phyloP scores from a whole-genome alignment of 2,797 vertebrate genomes.

The Clarias pachynema region DNA sequence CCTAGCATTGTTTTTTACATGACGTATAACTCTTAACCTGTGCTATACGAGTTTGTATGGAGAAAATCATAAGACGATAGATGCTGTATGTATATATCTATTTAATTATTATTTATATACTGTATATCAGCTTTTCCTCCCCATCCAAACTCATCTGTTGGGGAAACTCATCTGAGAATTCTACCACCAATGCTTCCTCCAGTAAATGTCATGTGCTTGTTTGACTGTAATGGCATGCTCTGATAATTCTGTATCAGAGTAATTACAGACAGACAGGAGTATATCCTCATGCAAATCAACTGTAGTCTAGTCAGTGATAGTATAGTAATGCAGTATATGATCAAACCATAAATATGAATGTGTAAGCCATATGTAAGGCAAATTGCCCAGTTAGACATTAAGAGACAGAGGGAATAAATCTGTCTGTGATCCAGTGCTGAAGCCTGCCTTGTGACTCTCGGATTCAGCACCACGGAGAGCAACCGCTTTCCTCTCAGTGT shows the following conservation, averaged over 20 bases:
- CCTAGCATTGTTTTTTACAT: neutral
- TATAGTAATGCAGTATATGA: neutral
- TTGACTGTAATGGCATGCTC: neutral
- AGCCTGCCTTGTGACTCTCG: too few species aligned
- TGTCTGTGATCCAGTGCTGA: too few species aligned
- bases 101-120: neutral
- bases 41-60: neutral
- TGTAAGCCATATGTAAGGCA: neutral
- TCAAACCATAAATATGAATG: neutral
- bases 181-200: too few species aligned
- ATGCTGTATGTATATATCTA: too few species aligned
- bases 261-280: neutral
- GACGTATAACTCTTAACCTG: neutral
- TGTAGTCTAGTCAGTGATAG: neutral
- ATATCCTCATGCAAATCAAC: neutral
- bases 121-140: too few species aligned
- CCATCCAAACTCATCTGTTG: neutral
- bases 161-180: neutral
- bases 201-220: neutral
- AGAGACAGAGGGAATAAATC: neutral
- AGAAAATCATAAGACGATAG: too few species aligned
- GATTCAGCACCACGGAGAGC: too few species aligned
- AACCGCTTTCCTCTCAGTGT: too few species aligned
- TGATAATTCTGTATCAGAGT: neutral
- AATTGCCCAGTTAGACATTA: neutral